These are phyloP conservation scores for Microcaecilia unicolor DNA, from an alignment of 2,797 vertebrate genomes.

Conservation along the genomic window DNA sequence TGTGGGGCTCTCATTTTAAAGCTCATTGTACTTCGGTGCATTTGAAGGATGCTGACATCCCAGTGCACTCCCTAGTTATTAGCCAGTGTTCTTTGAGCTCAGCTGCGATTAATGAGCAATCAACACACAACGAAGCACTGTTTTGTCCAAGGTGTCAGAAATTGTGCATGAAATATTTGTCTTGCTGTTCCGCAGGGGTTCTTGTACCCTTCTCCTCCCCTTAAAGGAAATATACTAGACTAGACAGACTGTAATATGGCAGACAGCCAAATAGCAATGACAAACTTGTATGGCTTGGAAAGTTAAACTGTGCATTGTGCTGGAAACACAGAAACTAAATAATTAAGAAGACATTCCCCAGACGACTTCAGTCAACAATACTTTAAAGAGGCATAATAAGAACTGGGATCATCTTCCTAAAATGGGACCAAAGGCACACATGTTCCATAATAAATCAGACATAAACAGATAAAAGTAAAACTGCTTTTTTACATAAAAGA, in stretches of 20 bases:
- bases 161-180: slow-evolving; percentile 12
- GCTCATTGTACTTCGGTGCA: background rate
- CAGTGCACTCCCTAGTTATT: slow-evolving; percentile 7
- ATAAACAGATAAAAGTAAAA: too few species aligned
- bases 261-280: slow-evolving; percentile 17
- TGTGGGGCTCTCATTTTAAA: slow-evolving; percentile 9
- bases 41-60: slow-evolving; percentile 1
- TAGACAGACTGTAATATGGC: slow-evolving; percentile 12
- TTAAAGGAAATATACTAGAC: slow-evolving; percentile 17
- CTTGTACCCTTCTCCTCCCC: slow-evolving; percentile 4
- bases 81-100: slow-evolving; percentile 1
- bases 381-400: slow-evolving; percentile 22
- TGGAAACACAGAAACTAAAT: too few species aligned
- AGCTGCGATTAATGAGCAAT: background rate
- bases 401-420: slow-evolving; percentile 22
- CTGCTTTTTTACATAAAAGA: slow-evolving; percentile 8
- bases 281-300: slow-evolving; percentile 7
- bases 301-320: slow-evolving; percentile 12
- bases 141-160: slow-evolving; percentile 23
- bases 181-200: background rate
- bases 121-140: background rate
- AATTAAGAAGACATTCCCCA: slow-evolving; percentile 21
- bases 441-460: too few species aligned
- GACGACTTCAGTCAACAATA: slow-evolving; percentile 8
- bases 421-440: slow-evolving; percentile 21